Conservation (phyloP, 2,113 vertebrate genomes). For the Callopanchax toddi region DNA sequence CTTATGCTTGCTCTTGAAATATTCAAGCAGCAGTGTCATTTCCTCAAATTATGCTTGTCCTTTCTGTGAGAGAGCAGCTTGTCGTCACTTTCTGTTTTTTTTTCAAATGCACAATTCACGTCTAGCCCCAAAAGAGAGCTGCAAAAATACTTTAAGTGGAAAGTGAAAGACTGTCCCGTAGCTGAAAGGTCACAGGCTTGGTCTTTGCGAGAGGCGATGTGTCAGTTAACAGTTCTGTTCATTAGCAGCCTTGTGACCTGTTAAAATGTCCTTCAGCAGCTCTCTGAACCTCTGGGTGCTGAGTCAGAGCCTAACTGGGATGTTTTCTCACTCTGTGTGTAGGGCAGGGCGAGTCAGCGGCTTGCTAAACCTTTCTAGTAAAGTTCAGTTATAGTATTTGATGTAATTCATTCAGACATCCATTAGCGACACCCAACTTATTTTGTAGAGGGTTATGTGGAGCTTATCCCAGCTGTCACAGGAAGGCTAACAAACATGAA, state of each 20-base stretch:
- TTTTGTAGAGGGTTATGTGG: not conserved
- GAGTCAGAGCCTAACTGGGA: slow-evolving; percentile 33
- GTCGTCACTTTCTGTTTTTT: slow-evolving; percentile 9
- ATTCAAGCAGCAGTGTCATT: slow-evolving; percentile 16
- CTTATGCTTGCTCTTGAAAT: slow-evolving; percentile 20
- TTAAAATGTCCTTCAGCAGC: slow-evolving; percentile 48
- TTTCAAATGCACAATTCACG: slow-evolving; percentile 11
- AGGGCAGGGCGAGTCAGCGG: slow-evolving; percentile 5
- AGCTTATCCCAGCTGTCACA: slow-evolving; percentile 1
- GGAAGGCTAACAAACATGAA: too few species aligned
- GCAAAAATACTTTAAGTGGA: slow-evolving; percentile 13
- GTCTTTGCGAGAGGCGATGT: slow-evolving; percentile 30
- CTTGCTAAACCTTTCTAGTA: slow-evolving; percentile 17
- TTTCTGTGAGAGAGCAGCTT: not conserved
- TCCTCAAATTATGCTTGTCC: slow-evolving; percentile 26
- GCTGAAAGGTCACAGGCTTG: slow-evolving; percentile 64
- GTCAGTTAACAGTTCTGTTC: slow-evolving; percentile 58
- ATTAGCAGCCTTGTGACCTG: slow-evolving; percentile 60
- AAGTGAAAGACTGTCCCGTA: slow-evolving; percentile 35
- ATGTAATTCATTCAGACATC: slow-evolving; percentile 7
- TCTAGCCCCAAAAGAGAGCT: slow-evolving; percentile 20
- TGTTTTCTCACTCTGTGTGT: slow-evolving; percentile 24
- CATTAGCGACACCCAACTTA: slow-evolving; percentile 4
- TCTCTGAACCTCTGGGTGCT: slow-evolving; percentile 16
- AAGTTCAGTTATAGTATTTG: slow-evolving; percentile 26